Conservation (phyloP, 2,113 vertebrate genomes). For the Paratilapia polleni region DNA sequence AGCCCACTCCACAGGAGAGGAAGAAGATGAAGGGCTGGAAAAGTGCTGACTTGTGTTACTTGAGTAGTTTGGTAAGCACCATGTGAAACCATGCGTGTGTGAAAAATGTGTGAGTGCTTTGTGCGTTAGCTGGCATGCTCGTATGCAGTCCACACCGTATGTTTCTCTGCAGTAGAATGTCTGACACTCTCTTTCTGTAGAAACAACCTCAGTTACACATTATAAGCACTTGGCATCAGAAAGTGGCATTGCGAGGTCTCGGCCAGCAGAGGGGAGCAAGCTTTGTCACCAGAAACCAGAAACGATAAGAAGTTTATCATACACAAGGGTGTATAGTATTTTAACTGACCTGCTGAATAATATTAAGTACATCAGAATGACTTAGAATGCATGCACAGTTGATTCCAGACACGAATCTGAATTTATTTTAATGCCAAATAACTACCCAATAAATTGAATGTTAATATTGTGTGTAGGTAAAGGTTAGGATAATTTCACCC, state of each 20-base stretch:
- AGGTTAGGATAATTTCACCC: neutral
- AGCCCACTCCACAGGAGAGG: neutral
- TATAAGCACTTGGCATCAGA: constrained; percentile 26
- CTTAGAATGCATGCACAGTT: neutral
- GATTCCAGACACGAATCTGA: neutral
- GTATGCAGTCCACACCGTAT: neutral
- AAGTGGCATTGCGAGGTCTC: constrained; percentile 48
- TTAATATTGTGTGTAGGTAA: neutral
- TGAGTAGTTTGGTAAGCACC: constrained; percentile 18
- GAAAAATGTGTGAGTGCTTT: constrained; percentile 5
- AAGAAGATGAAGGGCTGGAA: constrained; percentile 9
- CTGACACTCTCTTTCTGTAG: constrained; percentile 12
- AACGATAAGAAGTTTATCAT: too few relatives aligned
- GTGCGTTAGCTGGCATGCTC: neutral
- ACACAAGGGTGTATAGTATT: neutral
- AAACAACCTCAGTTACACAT: constrained; percentile 13
- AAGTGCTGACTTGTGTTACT: constrained; percentile 23
- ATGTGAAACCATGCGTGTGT: constrained; percentile 10
- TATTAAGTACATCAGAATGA: neutral
- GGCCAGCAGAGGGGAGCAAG: constrained; percentile 72
- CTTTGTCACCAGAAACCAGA: constrained; percentile 56
- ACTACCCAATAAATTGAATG: neutral
- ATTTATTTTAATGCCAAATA: neutral
- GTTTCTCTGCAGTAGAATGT: neutral
- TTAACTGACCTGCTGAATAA: neutral